Evolutionary conservation across 2,797 vertebrate species (phyloP).

Genomic region (Podargus strigoides): DNA sequence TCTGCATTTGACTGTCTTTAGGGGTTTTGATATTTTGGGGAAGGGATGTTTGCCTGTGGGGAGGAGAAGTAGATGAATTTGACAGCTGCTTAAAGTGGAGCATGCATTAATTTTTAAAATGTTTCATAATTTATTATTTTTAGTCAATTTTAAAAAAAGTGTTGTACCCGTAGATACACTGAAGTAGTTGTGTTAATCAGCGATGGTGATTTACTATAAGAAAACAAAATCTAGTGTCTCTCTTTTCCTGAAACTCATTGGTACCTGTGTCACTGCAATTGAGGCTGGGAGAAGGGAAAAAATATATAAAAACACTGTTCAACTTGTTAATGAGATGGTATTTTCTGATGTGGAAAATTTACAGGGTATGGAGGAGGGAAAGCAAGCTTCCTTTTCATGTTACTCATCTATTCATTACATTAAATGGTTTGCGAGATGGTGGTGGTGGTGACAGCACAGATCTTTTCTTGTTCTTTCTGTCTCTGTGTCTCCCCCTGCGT

Average conservation of each 20-base stretch:
- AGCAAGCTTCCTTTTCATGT: neutral
- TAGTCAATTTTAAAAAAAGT: slow-evolving; percentile 28
- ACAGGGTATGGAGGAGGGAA: neutral
- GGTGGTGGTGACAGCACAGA: neutral
- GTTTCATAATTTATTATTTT: slow-evolving; percentile 68
- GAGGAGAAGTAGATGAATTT: slow-evolving; percentile 61
- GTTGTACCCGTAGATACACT: neutral
- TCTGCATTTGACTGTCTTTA: neutral
- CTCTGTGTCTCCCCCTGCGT: neutral
- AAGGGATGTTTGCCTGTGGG: neutral
- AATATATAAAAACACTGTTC: neutral
- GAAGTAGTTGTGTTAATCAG: neutral
- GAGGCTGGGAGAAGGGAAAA: neutral
- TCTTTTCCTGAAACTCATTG: neutral
- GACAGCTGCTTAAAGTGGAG: slow-evolving; percentile 69
- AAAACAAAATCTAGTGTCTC: neutral
- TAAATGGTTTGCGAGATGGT: neutral
- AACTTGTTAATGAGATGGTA: neutral
- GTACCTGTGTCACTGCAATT: neutral
- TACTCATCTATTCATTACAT: neutral
- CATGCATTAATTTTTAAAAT: slow-evolving; percentile 72
- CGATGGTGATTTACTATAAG: neutral
- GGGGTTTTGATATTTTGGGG: neutral
- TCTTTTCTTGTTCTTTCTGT: neutral
- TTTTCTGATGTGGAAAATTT: neutral